A percentile compares a stretch with the other conserved stretches of the same genome.
phyloP scores from a whole-genome alignment of 2,888 invertebrate species.

The Ennomos erosarius region DNA sequence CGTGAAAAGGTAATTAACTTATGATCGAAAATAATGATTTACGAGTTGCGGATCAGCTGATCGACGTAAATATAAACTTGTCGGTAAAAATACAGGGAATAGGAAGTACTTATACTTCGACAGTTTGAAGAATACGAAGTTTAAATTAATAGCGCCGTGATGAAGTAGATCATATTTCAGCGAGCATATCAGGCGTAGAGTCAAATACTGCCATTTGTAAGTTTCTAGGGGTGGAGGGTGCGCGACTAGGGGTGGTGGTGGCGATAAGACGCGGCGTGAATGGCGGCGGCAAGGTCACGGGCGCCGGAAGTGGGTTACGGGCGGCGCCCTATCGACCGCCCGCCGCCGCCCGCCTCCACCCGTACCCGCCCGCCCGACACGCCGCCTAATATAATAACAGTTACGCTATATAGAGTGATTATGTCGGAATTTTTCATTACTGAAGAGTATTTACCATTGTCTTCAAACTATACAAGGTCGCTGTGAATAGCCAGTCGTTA shows the following conservation, averaged over 20 bases:
- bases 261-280: constrained; percentile 77
- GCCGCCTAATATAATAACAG: constrained; percentile 36
- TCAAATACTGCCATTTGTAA: constrained; percentile 64
- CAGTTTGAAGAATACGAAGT: not conserved
- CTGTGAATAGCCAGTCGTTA: constrained; percentile 8
- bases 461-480: constrained; percentile 14
- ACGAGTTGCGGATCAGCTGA: not conserved
- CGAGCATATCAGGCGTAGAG: constrained; percentile 56
- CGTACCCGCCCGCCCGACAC: constrained; percentile 30
- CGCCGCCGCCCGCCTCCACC: constrained; percentile 39
- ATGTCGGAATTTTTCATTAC: constrained; percentile 23
- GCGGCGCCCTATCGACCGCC: constrained; percentile 80
- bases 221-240: constrained; percentile 42
- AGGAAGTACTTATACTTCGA: too few relatives aligned
- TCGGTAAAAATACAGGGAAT: too few relatives aligned
- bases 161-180: constrained; percentile 42
- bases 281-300: constrained; percentile 83
- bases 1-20: too few relatives aligned
- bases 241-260: constrained; percentile 47
- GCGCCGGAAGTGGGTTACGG: constrained; percentile 84
- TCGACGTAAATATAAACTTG: constrained; percentile 36
- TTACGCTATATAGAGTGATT: constrained; percentile 14
- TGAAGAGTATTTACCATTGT: constrained; percentile 20
- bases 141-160: constrained; percentile 45
- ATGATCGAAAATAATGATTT: constrained; percentile 12